Conservation (phyloP, 2,888 invertebrate species). For the Leptodirus hochenwartii region DNA sequence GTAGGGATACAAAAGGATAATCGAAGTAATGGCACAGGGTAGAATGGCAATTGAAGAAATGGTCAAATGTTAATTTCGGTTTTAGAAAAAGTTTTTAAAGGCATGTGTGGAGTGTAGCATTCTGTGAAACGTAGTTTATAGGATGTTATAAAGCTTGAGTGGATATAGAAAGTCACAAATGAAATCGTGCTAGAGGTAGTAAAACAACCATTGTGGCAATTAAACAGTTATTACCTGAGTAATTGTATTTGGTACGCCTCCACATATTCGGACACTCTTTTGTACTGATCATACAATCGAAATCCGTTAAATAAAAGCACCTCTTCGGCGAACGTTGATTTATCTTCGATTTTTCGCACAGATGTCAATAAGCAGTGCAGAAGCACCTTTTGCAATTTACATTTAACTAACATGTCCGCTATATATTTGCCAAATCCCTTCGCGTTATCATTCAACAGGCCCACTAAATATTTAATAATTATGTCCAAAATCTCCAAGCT, state of each 20-base stretch:
- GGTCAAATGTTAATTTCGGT: no score
- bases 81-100: no score
- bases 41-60: no score
- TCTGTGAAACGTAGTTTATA: no score
- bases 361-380: conserved; percentile 65
- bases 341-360: conserved; percentile 40
- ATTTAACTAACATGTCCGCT: conserved; percentile 51
- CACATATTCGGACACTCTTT: conserved; percentile 39
- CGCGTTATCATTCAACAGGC: conserved; percentile 57
- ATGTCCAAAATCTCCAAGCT: conserved; percentile 55
- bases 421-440: conserved; percentile 61
- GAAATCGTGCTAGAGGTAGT: conserved; percentile 2
- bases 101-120: no score
- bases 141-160: background rate
- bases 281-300: conserved; percentile 33
- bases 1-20: no score
- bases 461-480: conserved; percentile 51
- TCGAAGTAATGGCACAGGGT: no score
- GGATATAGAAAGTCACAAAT: background rate
- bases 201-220: conserved; percentile 2
- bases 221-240: conserved; percentile 27
- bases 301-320: conserved; percentile 57
- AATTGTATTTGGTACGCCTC: conserved; percentile 52
- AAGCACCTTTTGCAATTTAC: conserved; percentile 69
- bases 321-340: conserved; percentile 51